These are phyloP conservation scores for Pangasianodon gigas DNA, from an alignment of 2,113 vertebrate species.

Conservation along the genomic window DNA sequence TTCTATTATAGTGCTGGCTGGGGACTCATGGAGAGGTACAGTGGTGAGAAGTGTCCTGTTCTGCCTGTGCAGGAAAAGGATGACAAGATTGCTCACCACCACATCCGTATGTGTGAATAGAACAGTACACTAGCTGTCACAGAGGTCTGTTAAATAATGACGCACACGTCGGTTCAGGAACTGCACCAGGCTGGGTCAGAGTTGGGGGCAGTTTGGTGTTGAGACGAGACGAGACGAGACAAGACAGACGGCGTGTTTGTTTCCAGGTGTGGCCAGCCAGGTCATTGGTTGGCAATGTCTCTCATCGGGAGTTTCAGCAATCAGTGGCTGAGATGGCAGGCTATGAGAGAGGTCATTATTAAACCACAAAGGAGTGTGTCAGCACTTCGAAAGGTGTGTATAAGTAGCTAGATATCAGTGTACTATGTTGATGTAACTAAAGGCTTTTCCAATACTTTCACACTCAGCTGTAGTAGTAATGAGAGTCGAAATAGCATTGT, in stretches of 20 bases:
- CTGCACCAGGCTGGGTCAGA: neutral
- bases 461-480: neutral
- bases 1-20: conserved; percentile 19
- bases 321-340: conserved; percentile 68
- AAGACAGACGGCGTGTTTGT: conserved; percentile 34
- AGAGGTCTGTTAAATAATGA: conserved; percentile 45
- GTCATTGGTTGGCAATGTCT: conserved; percentile 56
- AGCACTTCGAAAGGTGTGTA: conserved; percentile 56
- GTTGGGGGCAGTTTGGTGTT: conserved; percentile 22
- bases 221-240: conserved; percentile 42
- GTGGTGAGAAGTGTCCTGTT: conserved; percentile 40
- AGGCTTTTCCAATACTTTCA: neutral
- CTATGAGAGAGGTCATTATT: conserved; percentile 63
- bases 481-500: neutral
- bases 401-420: conserved; percentile 33
- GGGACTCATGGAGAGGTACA: conserved; percentile 19
- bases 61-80: conserved; percentile 34
- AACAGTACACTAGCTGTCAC: conserved; percentile 38
- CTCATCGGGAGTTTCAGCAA: conserved; percentile 65
- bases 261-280: conserved; percentile 11
- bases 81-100: conserved; percentile 26
- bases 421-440: conserved; percentile 17
- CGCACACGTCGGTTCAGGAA: neutral
- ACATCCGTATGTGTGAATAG: conserved; percentile 40
- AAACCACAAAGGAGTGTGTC: conserved; percentile 53